Conservation (phyloP, 2,797 vertebrate genomes). For the Eptatretus atami region DNA sequence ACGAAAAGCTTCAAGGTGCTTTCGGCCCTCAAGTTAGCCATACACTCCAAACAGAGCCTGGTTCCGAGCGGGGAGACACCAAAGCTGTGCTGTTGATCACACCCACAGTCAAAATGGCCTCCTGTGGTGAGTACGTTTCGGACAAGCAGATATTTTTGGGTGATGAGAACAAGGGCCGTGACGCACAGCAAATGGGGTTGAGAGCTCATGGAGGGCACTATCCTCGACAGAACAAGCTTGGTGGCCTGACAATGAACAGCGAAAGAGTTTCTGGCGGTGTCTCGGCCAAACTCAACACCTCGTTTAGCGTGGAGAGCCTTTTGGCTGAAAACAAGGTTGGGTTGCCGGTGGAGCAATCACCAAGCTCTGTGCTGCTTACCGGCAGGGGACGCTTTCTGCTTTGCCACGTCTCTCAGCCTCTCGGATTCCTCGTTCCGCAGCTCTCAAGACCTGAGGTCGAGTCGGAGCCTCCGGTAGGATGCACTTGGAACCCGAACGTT, state of each 20-base stretch:
- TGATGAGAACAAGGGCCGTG: background rate
- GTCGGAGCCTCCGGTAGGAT: too few relatives aligned
- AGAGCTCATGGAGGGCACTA: background rate
- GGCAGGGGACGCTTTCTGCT: slow-evolving; percentile 80
- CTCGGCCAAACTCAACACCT: slow-evolving; percentile 30
- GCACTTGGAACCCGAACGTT: too few relatives aligned
- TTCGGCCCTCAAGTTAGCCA: background rate
- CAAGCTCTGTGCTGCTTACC: slow-evolving; percentile 39
- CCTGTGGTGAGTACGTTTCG: too few relatives aligned
- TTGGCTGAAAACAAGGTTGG: slow-evolving; percentile 12
- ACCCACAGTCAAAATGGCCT: too few relatives aligned
- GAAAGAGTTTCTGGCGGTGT: too few relatives aligned
- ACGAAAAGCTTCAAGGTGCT: slow-evolving; percentile 16
- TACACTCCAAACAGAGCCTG: too few relatives aligned
- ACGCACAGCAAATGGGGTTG: background rate
- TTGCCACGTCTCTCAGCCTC: slow-evolving; percentile 70
- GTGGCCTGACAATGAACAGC: too few relatives aligned
- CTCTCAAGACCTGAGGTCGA: too few relatives aligned
- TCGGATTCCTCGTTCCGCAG: slow-evolving; percentile 78
- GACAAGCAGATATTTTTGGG: background rate
- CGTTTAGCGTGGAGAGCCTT: slow-evolving; percentile 78
- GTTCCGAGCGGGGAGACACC: too few relatives aligned
- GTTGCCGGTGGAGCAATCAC: background rate
- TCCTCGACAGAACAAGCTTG: too few relatives aligned
- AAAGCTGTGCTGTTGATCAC: too few relatives aligned